Percentiles rank a stretch among this genome's conserved stretches.
These are phyloP conservation scores for Poeciliopsis turrubarensis DNA, from an alignment of 2,113 vertebrate species.

Conservation along the genomic window DNA sequence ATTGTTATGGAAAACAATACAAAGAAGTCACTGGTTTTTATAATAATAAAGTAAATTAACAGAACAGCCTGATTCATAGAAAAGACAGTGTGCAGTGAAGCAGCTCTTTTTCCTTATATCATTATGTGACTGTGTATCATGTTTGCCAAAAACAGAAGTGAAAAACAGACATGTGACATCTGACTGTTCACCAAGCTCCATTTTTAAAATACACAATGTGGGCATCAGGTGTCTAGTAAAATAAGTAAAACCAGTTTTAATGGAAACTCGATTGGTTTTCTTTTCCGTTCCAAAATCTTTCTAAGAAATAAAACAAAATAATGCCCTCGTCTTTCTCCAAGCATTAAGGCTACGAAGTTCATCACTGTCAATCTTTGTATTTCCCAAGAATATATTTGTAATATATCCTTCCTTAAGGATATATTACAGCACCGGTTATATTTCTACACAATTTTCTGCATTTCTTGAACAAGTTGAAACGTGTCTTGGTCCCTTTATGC, in stretches of 20 bases:
- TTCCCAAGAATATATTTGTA: not conserved
- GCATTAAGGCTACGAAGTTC: not conserved
- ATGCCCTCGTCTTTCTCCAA: not conserved
- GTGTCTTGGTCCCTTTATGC: not conserved
- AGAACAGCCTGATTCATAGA: not conserved
- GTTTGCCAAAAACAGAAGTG: conserved; percentile 15
- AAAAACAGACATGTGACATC: conserved; percentile 2
- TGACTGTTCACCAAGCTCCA: not conserved
- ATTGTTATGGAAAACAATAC: not conserved
- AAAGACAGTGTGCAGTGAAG: not conserved
- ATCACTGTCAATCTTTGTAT: not conserved
- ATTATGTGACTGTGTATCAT: not conserved
- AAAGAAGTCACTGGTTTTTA: not conserved
- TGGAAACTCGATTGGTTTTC: not conserved
- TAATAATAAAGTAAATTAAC: not conserved
- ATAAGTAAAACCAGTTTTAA: not conserved
- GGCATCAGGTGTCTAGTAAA: not conserved
- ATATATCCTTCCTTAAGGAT: not conserved
- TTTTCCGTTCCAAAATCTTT: not conserved
- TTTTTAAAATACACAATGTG: not conserved
- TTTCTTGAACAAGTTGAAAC: conserved; percentile 9
- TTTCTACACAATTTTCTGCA: not conserved
- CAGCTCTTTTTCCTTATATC: not conserved
- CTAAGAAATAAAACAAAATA: conserved; percentile 1
- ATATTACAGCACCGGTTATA: not conserved